Base-by-base conservation (phyloP, 2,888 invertebrate genomes). In the Parnassius mnemosyne region DNA sequence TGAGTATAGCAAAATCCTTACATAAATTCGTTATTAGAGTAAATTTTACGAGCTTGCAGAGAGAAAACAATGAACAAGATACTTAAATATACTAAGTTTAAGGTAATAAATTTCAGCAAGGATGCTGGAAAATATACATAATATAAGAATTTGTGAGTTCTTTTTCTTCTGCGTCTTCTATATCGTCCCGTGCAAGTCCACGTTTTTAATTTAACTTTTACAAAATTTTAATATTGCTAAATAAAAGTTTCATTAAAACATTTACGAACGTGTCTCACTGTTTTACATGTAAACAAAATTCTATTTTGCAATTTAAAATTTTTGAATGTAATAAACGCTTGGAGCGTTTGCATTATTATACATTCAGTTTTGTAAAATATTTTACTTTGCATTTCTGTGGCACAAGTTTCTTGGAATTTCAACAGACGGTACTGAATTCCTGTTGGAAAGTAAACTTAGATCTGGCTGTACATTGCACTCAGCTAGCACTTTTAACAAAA, bases 401-500 rank as follows among this genome's bases (percentile, higher is more conserved):
- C 67, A 71, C 64, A 71, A 74, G 69, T 75, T 72, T 68, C 64
- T 61, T 53, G 65, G 63, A 65, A 60, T 73, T 74, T 70, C 66
- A 71, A 69, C 74, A 72, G 66, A 66, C 66, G 53, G 77, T 74
- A 75, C 80, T 76, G 47, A 47, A 47, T 81, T 78, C 76, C 75
- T 68, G 68, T 68, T 67, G 68, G 71, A 69, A 55, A 71, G 70
- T 70, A 70, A 78, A 84, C 83, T 81, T 80, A 78, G 81, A 83
- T 80, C 84, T 80, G 82, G 77, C 75, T 76, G 70, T 68, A 68
- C 69, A 66, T 65, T 66, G 81, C 81, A 83, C 85, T 85, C 81
- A 79, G 80, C 78, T 77, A 76, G 79, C 80, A 89, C 89, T 89
- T 87, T 89, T 87, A 88, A 88, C 84, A 84, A 88, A 88, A 90